A percentile compares a stretch with the other conserved stretches of the same genome.
Evolutionary conservation across 1,140 invertebrate genomes (phyloP).

Genomic region (Cydia fagiglandana): DNA sequence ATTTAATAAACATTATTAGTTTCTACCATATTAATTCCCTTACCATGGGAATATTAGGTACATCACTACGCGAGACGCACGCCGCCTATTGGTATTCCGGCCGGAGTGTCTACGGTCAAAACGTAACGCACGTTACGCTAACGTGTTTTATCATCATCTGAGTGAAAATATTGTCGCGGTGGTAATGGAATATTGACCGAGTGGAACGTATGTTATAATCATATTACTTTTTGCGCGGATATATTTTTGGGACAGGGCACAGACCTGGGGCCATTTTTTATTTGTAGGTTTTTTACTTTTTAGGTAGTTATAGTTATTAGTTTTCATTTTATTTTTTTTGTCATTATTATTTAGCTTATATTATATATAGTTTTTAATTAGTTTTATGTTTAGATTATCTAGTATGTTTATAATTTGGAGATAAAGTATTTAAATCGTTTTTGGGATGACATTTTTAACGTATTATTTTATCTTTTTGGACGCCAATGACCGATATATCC

Average conservation of each 20-base stretch:
- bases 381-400: no score
- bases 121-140: slow-evolving; percentile 23
- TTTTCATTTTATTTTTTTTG: no score
- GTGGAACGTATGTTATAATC: background rate
- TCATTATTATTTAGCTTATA: no score
- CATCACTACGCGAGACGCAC: background rate
- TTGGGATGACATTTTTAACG: no score
- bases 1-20: background rate
- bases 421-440: no score
- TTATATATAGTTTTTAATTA: no score
- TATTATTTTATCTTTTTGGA: no score
- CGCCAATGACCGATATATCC: no score
- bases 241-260: background rate
- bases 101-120: background rate
- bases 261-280: no score
- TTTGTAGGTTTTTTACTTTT: no score
- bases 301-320: no score
- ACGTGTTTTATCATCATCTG: slow-evolving; percentile 30
- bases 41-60: background rate
- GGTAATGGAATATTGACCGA: slow-evolving; percentile 30
- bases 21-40: background rate
- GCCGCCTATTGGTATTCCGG: slow-evolving; percentile 21
- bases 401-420: no score
- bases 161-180: slow-evolving; percentile 26
- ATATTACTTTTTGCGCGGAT: background rate